Evolutionary conservation across 2,888 invertebrate genomes (phyloP).

Genomic region (Drosophila fulvimacula): DNA sequence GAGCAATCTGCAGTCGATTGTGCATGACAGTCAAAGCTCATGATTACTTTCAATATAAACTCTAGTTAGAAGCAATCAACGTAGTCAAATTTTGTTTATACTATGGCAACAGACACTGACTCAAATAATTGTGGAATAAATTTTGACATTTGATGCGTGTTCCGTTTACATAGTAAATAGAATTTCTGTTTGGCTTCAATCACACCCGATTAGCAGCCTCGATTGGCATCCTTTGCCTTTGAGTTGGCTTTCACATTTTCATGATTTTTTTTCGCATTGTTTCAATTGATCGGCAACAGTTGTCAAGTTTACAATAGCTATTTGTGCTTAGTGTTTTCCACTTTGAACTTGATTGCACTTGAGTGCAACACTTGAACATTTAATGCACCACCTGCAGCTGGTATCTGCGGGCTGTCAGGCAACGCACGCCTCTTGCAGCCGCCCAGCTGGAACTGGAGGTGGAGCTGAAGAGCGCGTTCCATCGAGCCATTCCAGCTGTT

Average conservation of each 20-base stretch:
- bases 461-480: slow-evolving; percentile 16
- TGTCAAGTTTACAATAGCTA: slow-evolving; percentile 25
- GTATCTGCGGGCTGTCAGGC: slow-evolving; percentile 1
- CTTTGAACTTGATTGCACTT: slow-evolving; percentile 37
- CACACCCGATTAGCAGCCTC: background rate
- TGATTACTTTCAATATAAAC: no score
- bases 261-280: background rate
- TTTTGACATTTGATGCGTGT: background rate
- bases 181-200: background rate
- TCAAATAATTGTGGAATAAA: background rate
- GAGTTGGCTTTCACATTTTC: background rate
- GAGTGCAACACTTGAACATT: slow-evolving; percentile 29
- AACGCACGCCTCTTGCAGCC: slow-evolving; percentile 12
- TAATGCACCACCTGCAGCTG: slow-evolving; percentile 28
- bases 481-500: slow-evolving; percentile 9
- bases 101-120: background rate
- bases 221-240: background rate
- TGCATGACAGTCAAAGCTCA: no score
- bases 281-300: slow-evolving; percentile 47
- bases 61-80: background rate
- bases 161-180: background rate
- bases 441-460: slow-evolving; percentile 26
- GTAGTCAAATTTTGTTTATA: background rate
- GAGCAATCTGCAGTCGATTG: no score
- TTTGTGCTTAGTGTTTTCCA: slow-evolving; percentile 14